phyloP scores from a whole-genome alignment of 2,113 vertebrate species.

The Dasyprocta punctata region DNA sequence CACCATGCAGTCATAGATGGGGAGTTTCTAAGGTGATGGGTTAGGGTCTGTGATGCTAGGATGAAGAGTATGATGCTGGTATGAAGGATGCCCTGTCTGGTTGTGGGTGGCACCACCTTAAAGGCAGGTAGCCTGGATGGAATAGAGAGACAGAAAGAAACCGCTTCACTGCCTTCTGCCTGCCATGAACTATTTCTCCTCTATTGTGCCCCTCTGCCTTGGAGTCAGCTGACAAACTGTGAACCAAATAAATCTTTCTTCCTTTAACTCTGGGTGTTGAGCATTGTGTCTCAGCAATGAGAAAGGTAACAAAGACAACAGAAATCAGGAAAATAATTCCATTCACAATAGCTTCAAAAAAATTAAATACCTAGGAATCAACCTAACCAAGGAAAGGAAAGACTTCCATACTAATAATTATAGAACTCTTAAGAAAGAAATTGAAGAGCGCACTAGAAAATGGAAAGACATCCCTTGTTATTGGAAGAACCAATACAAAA shows the following conservation, averaged over 20 bases:
- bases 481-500: background rate
- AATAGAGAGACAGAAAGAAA: background rate
- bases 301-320: background rate
- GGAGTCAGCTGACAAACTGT: background rate
- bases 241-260: background rate
- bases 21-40: background rate
- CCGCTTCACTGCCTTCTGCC: background rate
- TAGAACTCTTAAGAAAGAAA: background rate
- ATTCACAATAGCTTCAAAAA: background rate
- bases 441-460: background rate
- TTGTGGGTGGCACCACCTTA: background rate
- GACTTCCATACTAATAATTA: background rate
- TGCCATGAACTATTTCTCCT: background rate
- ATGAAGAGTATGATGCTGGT: background rate
- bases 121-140: background rate
- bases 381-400: background rate
- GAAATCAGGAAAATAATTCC: background rate
- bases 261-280: background rate
- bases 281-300: background rate
- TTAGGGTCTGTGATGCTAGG: background rate
- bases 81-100: background rate
- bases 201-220: background rate
- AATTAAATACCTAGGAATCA: background rate
- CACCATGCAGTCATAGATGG: background rate
- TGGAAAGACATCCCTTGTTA: background rate